Base-by-base conservation (phyloP, 2,888 invertebrate species). In the Meloe dianella region DNA sequence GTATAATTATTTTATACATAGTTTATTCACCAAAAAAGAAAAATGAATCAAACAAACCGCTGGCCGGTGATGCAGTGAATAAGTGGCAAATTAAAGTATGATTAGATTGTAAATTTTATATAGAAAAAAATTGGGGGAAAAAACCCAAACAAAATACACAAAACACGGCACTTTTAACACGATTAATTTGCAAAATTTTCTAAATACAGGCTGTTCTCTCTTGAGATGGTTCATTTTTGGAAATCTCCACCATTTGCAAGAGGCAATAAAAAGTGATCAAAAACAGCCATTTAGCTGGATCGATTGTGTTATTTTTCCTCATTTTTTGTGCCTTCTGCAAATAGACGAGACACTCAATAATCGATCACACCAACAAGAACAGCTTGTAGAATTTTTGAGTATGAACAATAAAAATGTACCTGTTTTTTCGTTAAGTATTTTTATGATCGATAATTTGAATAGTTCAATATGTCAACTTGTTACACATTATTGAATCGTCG, bases 41-140 rank as follows among this genome's bases (percentile, higher is more conserved):
- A 30, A 60, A 63, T 61, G 56, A 54, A 56, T 29, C 30, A 29
- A 63, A 66, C 54, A 27, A 2, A 60, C 74, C 71, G 74, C 74
- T 66, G 74, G 74, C 61, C 72, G 72, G 73, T 54, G 51, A 65
- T 62, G 59, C 64, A 64, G 70, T 68, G 67, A 69, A 70, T 69
- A 70, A 69, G 73, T 71, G 68, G 65, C 70, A 71, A 71, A 71
- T 41, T 62, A 62, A 58, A 12, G 30, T 66, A 27, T 20, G 51
- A 35, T 20, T 41, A 60, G 65, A 68, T 62, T 27, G 29, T 24
- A 32, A 65, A 35, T n/a, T 59, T 65, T 60, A 47, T 47, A 47
- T 20, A 20, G 20, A 22, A 20, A 9, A 20, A 22, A 47, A 20
- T 12, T 47, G 20, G 7, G 8, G 20, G 2, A 9, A 20, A 22